Evolutionary conservation across 2,888 invertebrate genomes (phyloP).

Genomic region (Myopa testacea): DNA sequence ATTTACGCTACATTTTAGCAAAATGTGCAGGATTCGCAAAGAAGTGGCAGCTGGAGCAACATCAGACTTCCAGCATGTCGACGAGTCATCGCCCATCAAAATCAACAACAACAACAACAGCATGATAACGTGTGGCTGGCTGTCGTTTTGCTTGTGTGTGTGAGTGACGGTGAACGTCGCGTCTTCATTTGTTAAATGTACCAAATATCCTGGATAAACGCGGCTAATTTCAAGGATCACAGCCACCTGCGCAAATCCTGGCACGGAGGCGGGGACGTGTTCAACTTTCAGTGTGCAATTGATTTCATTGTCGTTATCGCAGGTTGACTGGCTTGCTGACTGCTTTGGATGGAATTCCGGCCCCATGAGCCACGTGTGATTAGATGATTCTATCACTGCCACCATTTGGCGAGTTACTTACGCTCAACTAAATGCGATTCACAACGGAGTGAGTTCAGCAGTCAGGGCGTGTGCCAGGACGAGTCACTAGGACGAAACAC

Average conservation of each 20-base stretch:
- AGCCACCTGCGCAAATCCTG: constrained; percentile 18
- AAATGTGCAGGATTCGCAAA: not conserved
- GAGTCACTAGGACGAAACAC: not conserved
- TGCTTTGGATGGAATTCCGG: not conserved
- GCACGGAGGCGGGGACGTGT: not conserved
- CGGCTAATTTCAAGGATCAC: constrained; percentile 35
- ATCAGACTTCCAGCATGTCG: not conserved
- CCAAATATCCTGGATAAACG: constrained; percentile 35
- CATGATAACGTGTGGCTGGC: not conserved
- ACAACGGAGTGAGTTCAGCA: constrained; percentile 9
- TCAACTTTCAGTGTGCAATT: constrained; percentile 19
- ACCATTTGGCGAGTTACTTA: constrained; percentile 4
- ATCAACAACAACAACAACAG: constrained; percentile 7
- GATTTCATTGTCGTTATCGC: constrained; percentile 13
- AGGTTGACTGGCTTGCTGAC: not conserved
- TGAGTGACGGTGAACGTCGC: not conserved
- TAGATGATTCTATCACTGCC: constrained; percentile 18
- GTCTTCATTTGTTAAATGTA: constrained; percentile 32
- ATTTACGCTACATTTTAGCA: constrained; percentile 26
- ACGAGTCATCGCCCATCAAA: not conserved
- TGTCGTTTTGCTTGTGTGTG: not conserved
- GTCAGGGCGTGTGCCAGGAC: too few relatives aligned
- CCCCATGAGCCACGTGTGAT: constrained; percentile 4
- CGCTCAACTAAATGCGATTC: constrained; percentile 6
- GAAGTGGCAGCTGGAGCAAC: not conserved